These are phyloP conservation scores for Chydorus sphaericus DNA, from an alignment of 2,888 invertebrate species.

Conservation along the genomic window DNA sequence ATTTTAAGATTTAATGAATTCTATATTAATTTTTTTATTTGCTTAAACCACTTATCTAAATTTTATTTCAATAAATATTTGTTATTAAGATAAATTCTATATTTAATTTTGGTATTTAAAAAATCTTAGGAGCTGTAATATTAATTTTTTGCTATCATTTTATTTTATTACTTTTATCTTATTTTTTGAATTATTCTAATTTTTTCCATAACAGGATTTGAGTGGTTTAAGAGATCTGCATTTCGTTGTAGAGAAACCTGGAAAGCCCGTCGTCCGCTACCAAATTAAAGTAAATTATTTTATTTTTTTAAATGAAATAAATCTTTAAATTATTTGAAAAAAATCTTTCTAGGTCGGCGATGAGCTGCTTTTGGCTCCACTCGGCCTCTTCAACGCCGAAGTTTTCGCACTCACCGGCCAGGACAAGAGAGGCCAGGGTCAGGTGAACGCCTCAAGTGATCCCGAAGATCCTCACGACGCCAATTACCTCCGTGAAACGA, in stretches of 20 bases:
- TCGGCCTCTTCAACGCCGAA: conserved; percentile 78
- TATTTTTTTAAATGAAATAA: background rate
- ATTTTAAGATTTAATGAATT: background rate
- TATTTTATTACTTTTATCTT: background rate
- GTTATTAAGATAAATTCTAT: background rate
- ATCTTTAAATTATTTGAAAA: background rate
- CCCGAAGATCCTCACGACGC: conserved; percentile 90
- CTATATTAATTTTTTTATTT: too few species aligned
- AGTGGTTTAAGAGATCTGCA: conserved; percentile 27
- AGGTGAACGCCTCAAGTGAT: conserved; percentile 50
- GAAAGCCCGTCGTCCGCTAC: conserved; percentile 17
- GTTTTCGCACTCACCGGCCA: conserved; percentile 66
- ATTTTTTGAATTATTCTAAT: conserved; percentile 8
- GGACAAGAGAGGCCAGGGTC: conserved; percentile 51
- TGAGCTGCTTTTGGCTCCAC: conserved; percentile 79
- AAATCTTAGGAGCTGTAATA: background rate
- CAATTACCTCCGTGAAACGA: conserved; percentile 76
- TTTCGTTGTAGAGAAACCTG: conserved; percentile 27
- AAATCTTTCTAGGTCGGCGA: conserved; percentile 53
- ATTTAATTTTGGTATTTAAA: background rate
- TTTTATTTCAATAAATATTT: background rate
- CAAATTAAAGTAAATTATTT: conserved; percentile 5
- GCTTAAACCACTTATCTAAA: too few species aligned
- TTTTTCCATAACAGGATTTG: conserved; percentile 24
- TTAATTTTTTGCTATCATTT: background rate